phyloP scores from a whole-genome alignment of 2,797 vertebrate species.

The Basileuterus tristriatus region DNA sequence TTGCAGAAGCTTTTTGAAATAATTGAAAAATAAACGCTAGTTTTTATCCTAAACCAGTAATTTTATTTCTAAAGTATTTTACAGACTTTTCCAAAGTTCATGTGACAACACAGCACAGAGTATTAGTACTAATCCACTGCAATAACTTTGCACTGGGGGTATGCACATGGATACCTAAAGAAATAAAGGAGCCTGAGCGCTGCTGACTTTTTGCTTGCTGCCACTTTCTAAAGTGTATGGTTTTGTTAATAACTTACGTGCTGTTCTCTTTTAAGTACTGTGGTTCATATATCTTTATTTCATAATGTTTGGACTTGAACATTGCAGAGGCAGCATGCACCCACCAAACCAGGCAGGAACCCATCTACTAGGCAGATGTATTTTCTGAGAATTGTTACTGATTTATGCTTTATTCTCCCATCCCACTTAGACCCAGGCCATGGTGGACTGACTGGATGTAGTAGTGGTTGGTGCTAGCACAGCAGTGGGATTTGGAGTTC shows the following conservation, averaged over 20 bases:
- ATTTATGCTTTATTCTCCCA: not conserved
- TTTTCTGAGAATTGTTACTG: not conserved
- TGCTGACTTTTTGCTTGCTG: not conserved
- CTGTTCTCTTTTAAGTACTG: not conserved
- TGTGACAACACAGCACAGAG: not conserved
- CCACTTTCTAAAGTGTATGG: not conserved
- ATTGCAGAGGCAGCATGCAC: not conserved
- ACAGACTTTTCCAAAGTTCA: not conserved
- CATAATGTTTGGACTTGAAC: rapidly evolving
- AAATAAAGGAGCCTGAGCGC: not conserved
- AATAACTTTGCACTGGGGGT: rapidly evolving
- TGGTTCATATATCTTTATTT: not conserved
- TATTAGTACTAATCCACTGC: not conserved
- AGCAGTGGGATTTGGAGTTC: not conserved
- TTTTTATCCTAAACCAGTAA: not conserved
- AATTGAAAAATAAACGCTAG: not conserved
- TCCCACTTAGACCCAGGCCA: rapidly evolving
- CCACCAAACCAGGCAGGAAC: rapidly evolving
- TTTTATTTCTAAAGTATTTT: not conserved
- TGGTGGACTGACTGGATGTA: not conserved
- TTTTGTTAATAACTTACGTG: not conserved
- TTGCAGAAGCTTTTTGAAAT: not conserved
- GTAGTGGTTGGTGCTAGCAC: rapidly evolving
- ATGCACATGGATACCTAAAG: rapidly evolving
- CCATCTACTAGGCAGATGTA: rapidly evolving